phyloP scores from a whole-genome alignment of 1,140 invertebrate species.

The Atta colombica region DNA sequence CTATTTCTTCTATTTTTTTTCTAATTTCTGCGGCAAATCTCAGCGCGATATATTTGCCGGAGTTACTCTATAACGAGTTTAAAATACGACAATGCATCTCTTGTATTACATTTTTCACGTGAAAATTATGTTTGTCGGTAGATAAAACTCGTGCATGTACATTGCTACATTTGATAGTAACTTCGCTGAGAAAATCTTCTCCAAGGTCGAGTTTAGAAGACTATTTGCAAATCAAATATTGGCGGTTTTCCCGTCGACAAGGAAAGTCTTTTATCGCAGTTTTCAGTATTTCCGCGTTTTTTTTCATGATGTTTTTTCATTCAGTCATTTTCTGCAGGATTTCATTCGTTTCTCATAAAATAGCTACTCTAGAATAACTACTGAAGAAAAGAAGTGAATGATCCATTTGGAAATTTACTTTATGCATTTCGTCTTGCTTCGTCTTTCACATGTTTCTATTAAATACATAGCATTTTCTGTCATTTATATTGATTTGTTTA shows the following conservation, averaged over 20 bases:
- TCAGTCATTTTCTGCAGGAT: not conserved
- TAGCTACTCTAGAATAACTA: not conserved
- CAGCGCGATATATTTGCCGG: no score
- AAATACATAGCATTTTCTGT: not conserved
- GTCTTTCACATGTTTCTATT: not conserved
- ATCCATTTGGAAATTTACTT: conserved; percentile 27
- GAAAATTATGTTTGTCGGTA: conserved; percentile 6
- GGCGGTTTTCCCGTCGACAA: not conserved
- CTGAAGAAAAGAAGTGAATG: not conserved
- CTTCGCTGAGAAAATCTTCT: not conserved
- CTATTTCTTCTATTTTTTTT: no score
- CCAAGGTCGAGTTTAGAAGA: not conserved
- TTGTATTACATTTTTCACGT: not conserved
- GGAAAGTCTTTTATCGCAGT: not conserved
- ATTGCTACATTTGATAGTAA: not conserved
- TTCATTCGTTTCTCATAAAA: not conserved
- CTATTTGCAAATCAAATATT: conserved; percentile 1
- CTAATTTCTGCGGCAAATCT: no score
- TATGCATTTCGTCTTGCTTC: not conserved
- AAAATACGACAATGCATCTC: not conserved
- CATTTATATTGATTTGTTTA: not conserved
- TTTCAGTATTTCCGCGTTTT: not conserved
- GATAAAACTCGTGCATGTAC: not conserved
- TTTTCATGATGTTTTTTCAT: not conserved
- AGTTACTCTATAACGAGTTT: not conserved